Evolutionary conservation across 2,797 vertebrate genomes (phyloP).

Genomic region (Remorina albescens): DNA sequence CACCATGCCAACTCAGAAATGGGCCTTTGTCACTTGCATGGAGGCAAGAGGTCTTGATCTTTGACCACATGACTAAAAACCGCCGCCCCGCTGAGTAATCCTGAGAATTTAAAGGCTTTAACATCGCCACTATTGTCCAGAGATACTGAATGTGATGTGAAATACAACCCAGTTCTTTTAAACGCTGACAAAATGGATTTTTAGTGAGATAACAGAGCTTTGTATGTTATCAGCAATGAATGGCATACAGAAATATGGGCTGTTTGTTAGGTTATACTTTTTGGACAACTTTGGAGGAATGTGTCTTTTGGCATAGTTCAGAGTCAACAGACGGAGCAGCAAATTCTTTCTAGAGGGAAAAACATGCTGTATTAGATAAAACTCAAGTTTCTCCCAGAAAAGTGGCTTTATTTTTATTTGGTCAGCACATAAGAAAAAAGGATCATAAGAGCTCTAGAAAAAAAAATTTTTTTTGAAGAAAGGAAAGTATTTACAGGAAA

Average conservation of each 20-base stretch:
- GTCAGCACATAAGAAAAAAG: neutral
- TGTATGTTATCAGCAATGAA: neutral
- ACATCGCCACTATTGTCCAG: neutral
- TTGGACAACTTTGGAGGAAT: neutral
- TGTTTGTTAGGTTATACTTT: neutral
- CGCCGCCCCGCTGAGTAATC: slow-evolving; percentile 20
- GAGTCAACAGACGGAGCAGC: neutral
- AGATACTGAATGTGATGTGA: slow-evolving; percentile 9
- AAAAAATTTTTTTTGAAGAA: neutral
- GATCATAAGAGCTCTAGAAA: neutral
- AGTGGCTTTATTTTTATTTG: neutral
- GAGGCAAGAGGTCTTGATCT: slow-evolving; percentile 51
- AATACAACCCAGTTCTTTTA: neutral
- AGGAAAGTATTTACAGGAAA: slow-evolving; percentile 5
- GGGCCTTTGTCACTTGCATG: slow-evolving; percentile 33
- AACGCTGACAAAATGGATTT: neutral
- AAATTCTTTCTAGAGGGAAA: slow-evolving; percentile 2
- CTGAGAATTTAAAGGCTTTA: slow-evolving; percentile 39
- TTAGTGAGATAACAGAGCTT: slow-evolving; percentile 10
- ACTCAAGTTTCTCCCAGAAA: neutral
- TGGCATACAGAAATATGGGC: neutral
- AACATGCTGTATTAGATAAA: slow-evolving; percentile 5
- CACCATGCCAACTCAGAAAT: slow-evolving; percentile 55
- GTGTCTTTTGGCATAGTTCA: slow-evolving; percentile 7
- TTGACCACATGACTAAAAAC: slow-evolving; percentile 45